Evolutionary conservation across 53 echinoderm and acorn worm species (phyloP).

Genomic region (Stichopus horrens): DNA sequence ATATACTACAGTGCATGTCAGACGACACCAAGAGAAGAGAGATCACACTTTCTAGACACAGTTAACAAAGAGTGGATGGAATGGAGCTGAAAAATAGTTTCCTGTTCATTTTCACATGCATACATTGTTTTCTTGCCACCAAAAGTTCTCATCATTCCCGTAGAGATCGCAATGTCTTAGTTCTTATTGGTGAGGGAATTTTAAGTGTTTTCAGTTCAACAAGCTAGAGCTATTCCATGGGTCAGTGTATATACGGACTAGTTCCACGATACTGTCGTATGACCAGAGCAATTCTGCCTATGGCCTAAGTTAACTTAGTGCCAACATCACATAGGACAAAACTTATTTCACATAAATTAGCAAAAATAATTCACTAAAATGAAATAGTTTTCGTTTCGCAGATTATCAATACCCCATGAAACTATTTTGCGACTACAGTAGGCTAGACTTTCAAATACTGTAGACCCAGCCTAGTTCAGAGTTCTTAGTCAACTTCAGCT

Average conservation of each 20-base stretch:
- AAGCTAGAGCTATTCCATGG: too few species aligned
- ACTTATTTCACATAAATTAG: too few species aligned
- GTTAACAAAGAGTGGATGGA: background rate
- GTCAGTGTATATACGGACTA: background rate
- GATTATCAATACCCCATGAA: too few species aligned
- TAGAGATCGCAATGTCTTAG: background rate
- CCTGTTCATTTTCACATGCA: background rate
- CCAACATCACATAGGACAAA: background rate
- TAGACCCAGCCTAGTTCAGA: too few species aligned
- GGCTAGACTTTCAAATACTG: too few species aligned
- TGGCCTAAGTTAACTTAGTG: background rate
- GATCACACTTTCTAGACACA: too few species aligned
- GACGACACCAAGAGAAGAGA: too few species aligned
- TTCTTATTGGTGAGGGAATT: background rate
- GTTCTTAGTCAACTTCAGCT: too few species aligned
- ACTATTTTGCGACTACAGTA: too few species aligned
- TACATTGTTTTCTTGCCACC: background rate
- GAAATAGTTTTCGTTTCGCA: too few species aligned
- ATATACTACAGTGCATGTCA: too few species aligned
- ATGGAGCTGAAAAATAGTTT: background rate
- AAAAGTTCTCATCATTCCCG: background rate
- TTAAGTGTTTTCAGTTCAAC: background rate
- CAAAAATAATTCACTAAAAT: too few species aligned
- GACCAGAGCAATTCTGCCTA: background rate
- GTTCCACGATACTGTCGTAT: background rate